phyloP scores from a whole-genome alignment of 2,113 vertebrate genomes.

The Orycteropus afer region DNA sequence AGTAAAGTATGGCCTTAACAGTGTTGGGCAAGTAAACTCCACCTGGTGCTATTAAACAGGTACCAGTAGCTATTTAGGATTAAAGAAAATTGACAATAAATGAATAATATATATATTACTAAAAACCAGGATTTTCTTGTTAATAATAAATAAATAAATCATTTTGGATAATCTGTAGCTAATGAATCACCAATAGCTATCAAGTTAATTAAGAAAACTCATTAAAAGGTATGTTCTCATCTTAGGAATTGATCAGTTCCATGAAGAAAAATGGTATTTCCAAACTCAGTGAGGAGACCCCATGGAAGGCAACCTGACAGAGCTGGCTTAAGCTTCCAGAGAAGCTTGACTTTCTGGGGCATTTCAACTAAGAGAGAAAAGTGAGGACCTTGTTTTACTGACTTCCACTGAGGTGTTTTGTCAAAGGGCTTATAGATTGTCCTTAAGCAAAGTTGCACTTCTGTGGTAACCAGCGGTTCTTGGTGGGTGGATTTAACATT shows the following conservation, averaged over 20 bases:
- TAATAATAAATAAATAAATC: constrained; percentile 2
- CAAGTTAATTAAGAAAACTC: not conserved
- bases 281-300: not conserved
- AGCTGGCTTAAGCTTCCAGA: not conserved
- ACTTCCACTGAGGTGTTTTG: not conserved
- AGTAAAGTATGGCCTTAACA: not conserved
- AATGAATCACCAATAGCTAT: not conserved
- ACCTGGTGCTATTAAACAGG: not conserved
- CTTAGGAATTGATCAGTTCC: not conserved
- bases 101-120: not conserved
- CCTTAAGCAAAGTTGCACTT: not conserved
- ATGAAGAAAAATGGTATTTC: not conserved
- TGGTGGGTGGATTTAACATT: not conserved
- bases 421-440: not conserved
- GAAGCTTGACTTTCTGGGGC: not conserved
- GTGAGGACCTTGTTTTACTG: not conserved
- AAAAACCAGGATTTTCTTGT: constrained; percentile 19
- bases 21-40: not conserved
- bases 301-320: not conserved
- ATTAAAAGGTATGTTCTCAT: not conserved
- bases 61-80: not conserved
- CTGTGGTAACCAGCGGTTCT: not conserved
- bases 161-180: not conserved
- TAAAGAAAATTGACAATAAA: not conserved
- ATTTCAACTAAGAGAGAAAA: not conserved